A percentile compares a stretch with the other conserved stretches of the same genome.
phyloP scores from a whole-genome alignment of 2,888 invertebrate species.

The Dastarcus helophoroides region DNA sequence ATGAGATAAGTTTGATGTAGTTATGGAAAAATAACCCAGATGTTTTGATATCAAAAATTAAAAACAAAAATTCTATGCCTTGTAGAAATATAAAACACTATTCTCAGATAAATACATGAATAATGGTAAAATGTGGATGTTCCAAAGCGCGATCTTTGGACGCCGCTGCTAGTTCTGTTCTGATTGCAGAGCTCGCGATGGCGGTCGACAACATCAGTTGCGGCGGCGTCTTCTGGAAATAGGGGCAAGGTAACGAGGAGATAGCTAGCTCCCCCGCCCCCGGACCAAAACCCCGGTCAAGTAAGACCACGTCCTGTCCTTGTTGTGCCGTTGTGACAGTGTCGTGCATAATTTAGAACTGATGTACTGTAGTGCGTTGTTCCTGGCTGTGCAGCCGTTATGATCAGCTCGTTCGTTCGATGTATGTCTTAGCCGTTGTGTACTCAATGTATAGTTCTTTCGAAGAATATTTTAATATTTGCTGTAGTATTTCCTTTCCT shows the following conservation, averaged over 20 bases:
- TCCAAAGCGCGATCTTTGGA: no score
- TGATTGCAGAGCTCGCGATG: constrained; percentile 47
- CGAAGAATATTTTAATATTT: no score
- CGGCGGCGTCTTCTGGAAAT: constrained; percentile 51
- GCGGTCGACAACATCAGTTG: constrained; percentile 34
- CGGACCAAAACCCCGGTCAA: constrained; percentile 35
- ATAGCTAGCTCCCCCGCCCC: constrained; percentile 44
- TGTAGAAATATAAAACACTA: no score
- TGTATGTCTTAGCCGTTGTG: constrained; percentile 37
- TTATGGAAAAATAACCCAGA: no score
- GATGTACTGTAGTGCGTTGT: constrained; percentile 37
- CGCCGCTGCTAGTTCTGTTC: constrained; percentile 48
- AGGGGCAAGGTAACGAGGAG: constrained; percentile 52
- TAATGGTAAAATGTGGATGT: no score
- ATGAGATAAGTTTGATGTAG: no score
- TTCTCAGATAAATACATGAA: no score
- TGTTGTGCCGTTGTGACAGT: constrained; percentile 40
- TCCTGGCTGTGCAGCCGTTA: constrained; percentile 30
- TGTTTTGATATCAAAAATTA: no score
- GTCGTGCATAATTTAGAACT: constrained; percentile 35
- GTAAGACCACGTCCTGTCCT: constrained; percentile 38
- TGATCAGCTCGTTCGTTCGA: constrained; percentile 39
- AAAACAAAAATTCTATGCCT: no score
- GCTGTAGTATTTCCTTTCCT: no score
- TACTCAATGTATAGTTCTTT: constrained; percentile 10